Evolutionary conservation across 2,888 invertebrate genomes (phyloP).

Genomic region (Tetramorium bicarinatum): DNA sequence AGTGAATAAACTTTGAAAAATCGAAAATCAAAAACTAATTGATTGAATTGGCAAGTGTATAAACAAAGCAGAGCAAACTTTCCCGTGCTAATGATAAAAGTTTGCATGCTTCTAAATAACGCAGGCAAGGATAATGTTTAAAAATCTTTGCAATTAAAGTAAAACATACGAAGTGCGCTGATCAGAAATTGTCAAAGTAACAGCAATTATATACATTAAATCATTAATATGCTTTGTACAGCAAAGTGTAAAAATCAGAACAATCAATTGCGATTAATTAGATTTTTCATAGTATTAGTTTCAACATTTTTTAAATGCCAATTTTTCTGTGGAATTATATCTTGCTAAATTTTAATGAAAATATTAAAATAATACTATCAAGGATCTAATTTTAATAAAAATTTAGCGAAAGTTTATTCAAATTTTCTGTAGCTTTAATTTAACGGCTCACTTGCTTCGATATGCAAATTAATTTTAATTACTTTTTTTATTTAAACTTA

Average conservation of each 20-base stretch:
- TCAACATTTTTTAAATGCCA: neutral
- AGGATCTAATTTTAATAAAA: neutral
- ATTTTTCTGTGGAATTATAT: neutral
- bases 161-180: neutral
- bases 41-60: neutral
- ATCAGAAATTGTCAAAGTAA: conserved; percentile 18
- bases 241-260: neutral
- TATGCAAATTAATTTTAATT: neutral
- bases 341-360: neutral
- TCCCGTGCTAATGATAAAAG: neutral
- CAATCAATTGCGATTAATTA: neutral
- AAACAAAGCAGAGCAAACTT: neutral
- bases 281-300: neutral
- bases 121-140: conserved; percentile 22
- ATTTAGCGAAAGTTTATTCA: neutral
- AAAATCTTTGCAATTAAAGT: neutral
- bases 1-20: neutral
- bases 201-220: conserved; percentile 26
- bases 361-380: neutral
- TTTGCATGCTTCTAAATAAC: neutral
- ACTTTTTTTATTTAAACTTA: neutral
- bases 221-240: conserved; percentile 13
- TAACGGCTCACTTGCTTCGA: neutral
- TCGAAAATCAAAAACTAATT: conserved; percentile 13
- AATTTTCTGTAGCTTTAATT: neutral